Evolutionary conservation across 2,113 vertebrate genomes (phyloP).

Genomic region (Podocnemis expansa): DNA sequence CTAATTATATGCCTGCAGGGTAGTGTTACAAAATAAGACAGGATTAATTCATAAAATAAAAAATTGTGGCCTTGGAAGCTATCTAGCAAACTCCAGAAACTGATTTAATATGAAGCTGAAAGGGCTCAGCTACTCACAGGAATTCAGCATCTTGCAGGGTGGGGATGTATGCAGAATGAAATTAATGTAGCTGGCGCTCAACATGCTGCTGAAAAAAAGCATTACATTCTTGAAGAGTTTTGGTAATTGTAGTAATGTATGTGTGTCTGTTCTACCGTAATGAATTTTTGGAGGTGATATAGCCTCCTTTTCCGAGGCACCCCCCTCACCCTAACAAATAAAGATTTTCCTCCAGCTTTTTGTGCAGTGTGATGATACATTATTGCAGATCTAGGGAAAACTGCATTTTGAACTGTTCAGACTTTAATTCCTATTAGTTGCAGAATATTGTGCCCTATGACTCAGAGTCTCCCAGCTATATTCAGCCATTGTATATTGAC

Average conservation of each 20-base stretch:
- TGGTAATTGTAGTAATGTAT: accelerated
- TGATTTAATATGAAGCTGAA: not conserved
- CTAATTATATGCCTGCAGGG: not conserved
- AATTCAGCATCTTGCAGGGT: accelerated
- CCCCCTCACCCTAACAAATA: not conserved
- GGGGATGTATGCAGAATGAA: not conserved
- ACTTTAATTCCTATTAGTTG: not conserved
- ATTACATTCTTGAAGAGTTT: not conserved
- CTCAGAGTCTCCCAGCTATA: not conserved
- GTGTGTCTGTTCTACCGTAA: not conserved
- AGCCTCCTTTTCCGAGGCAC: not conserved
- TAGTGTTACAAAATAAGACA: too few relatives aligned
- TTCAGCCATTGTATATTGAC: not conserved
- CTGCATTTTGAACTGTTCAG: not conserved
- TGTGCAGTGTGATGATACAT: not conserved
- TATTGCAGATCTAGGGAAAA: not conserved
- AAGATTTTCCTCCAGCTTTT: not conserved
- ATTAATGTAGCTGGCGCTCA: not conserved
- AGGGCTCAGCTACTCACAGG: not conserved
- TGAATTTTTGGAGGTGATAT: not conserved
- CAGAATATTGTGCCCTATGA: not conserved
- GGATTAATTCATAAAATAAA: not conserved
- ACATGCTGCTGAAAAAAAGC: not conserved
- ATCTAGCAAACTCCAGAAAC: not conserved
- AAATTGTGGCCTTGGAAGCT: not conserved